phyloP scores from a whole-genome alignment of 2,797 vertebrate genomes.

The Rachycentron canadum region DNA sequence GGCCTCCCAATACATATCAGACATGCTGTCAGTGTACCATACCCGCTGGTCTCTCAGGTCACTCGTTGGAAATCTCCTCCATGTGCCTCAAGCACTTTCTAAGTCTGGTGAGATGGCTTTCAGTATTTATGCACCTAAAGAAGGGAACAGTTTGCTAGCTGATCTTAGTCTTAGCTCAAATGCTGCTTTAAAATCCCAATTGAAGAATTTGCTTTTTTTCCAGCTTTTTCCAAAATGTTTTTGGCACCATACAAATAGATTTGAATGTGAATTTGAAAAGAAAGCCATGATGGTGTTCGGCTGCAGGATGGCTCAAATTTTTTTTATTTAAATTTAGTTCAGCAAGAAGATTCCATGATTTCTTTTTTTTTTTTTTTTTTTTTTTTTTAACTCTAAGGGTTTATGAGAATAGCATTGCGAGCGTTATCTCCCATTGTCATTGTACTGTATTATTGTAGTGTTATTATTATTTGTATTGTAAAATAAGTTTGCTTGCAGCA shows the following conservation, averaged over 20 bases:
- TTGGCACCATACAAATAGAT: too few species aligned
- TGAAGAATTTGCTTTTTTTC: neutral
- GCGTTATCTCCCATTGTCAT: constrained; percentile 29
- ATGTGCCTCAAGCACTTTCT: neutral
- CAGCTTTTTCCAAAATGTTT: too few species aligned
- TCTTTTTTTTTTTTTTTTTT: too few species aligned
- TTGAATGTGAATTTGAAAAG: too few species aligned
- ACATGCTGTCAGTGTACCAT: neutral
- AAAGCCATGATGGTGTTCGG: too few species aligned
- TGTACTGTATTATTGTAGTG: constrained; percentile 6
- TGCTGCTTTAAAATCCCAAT: neutral
- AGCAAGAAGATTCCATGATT: too few species aligned
- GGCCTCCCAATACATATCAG: neutral
- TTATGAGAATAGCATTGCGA: constrained; percentile 4
- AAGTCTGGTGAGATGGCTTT: too few species aligned
- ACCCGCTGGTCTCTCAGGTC: neutral
- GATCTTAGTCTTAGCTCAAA: neutral
- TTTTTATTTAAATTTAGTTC: too few species aligned
- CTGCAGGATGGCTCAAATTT: too few species aligned
- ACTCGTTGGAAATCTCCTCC: neutral
- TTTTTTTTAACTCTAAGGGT: too few species aligned
- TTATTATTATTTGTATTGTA: neutral
- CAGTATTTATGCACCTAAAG: neutral
- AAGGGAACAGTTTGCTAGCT: neutral
- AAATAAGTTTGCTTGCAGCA: neutral